Base-by-base conservation (phyloP, 2,888 invertebrate species). In the Blastobasis lacticolella region DNA sequence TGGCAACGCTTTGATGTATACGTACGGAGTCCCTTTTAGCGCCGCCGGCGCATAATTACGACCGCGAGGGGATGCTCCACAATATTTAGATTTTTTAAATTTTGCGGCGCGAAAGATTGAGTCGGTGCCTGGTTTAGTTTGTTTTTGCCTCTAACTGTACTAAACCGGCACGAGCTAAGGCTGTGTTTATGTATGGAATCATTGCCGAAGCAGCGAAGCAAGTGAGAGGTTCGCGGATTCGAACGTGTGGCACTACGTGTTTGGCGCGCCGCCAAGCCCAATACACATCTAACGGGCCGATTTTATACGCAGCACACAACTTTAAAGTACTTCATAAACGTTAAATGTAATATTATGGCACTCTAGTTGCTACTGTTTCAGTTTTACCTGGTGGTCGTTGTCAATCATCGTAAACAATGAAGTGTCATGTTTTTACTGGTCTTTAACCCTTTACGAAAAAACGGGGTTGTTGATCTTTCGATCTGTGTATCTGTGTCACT, bases 261-360 rank as follows among this genome's bases (percentile, higher is more conserved):
- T 55, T 86, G 86, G 86, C 82, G 60, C 55, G 52, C 52, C 57
- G 78, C 86, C 86, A 86, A 75, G 77, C 77, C 71, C 79, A 75
- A 78, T 81, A 81, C 73, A 78, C 74, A 74, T 78, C 78, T 76
- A 75, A 79, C 75, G 69, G 70, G 64, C 61, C 73, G 71, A 74
- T 81, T 83, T 81, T 81, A 79, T 78, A 76, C 77, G 75, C 77
- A 77, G 78, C 73, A 78, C 79, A 80, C 78, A 73, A 77, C 81
- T 83, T 78, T 78, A 78, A 82, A 84, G 75, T 77, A 78, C 70
- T 75, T 71, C 70, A 75, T 81, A 78, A 79, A 80, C 68, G 72
- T 75, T 80, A 77, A 75, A 75, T 73, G 74, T 77, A 73, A 74
- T 73, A 78, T 78, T 77, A 72, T 63, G 59, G 41, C 37, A 47